Percentiles rank a stretch among this genome's conserved stretches.
Evolutionary conservation across 2,113 vertebrate species (phyloP).

Genomic region (Thymallus thymallus): DNA sequence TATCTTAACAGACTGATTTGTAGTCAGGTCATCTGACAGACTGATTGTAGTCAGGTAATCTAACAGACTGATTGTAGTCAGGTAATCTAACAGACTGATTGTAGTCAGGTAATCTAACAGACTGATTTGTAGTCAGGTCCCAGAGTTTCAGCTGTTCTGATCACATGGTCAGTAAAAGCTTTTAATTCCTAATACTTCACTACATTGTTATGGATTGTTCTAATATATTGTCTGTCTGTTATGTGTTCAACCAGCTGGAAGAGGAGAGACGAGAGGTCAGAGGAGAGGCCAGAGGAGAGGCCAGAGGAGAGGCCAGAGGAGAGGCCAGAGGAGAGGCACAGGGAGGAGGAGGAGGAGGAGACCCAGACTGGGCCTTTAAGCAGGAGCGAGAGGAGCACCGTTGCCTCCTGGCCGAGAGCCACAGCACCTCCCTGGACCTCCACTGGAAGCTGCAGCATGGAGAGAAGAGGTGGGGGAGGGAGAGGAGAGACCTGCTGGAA

Average conservation of each 20-base stretch:
- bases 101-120: too few species aligned
- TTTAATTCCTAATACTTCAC: too few species aligned
- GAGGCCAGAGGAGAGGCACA: slow-evolving; percentile 11
- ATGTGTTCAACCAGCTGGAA: slow-evolving; percentile 52
- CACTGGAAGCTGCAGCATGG: slow-evolving; percentile 90
- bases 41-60: too few species aligned
- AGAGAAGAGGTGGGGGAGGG: slow-evolving; percentile 87
- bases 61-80: too few species aligned
- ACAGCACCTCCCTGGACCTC: slow-evolving; percentile 84
- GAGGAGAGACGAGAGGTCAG: slow-evolving; percentile 19
- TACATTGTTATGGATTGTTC: too few species aligned
- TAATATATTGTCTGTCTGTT: slow-evolving; percentile 1
- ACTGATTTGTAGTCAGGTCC: too few species aligned
- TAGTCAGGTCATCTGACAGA: too few species aligned
- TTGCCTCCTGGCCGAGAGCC: slow-evolving; percentile 87
- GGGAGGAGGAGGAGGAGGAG: slow-evolving; percentile 52
- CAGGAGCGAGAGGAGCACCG: slow-evolving; percentile 86
- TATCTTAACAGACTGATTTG: too few species aligned
- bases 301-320: too few species aligned
- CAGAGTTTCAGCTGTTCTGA: too few species aligned
- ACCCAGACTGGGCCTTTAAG: slow-evolving; percentile 58
- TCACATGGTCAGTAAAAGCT: too few species aligned
- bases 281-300: slow-evolving; percentile 16
- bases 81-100: too few species aligned
- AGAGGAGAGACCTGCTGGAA: slow-evolving; percentile 85